Base-by-base conservation (phyloP, 2,797 vertebrate species). In the Mionectes olivaceus region DNA sequence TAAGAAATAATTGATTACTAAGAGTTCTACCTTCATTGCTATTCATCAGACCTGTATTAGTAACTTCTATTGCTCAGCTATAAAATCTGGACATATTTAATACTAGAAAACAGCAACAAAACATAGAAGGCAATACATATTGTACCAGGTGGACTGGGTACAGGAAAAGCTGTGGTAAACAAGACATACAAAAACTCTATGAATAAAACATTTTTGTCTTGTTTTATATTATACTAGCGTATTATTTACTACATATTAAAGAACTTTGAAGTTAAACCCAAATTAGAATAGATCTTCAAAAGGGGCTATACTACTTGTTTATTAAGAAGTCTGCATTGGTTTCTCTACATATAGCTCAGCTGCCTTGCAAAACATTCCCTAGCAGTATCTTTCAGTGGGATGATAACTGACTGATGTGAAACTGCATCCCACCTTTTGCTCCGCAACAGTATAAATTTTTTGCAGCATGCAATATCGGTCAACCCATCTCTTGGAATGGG, bases 41-140 rank as follows among this genome's bases (percentile, higher is more conserved):
- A 61, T 95, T 95, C 89, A 85, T 93, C 84, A 93, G 79, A 90
- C 85, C 75, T 71, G 21, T 67, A 75, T 96, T 93, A 59, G 82
- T 94, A 79, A 85, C 87, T 94, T 95, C 97, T 79, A 83, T 68
- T 95, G 75, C 71, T 86, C 35, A 39, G 2, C 49, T 92, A 95
- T 83, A 90, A 97, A 97, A 95, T 85, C 80, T 52, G 90, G 94
- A 94, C 59, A 15, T 91, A 90, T 94, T 97, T 97, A 97, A 87
- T 83, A 75, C 7, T 11, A 68, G 89, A 94, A 96, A 96, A 79
- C 63, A 96, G 73, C 86, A 80, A 63, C 68, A 96, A 96, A 97
- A 84, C 82, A 78, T 78, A 79, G 78, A 92, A 80, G 77, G 71
- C 55, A 73, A 57, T 92, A 68, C 46, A 76, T 76, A 77, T 60